phyloP scores from a whole-genome alignment of 2,113 vertebrate species.

The Gambusia holbrooki region DNA sequence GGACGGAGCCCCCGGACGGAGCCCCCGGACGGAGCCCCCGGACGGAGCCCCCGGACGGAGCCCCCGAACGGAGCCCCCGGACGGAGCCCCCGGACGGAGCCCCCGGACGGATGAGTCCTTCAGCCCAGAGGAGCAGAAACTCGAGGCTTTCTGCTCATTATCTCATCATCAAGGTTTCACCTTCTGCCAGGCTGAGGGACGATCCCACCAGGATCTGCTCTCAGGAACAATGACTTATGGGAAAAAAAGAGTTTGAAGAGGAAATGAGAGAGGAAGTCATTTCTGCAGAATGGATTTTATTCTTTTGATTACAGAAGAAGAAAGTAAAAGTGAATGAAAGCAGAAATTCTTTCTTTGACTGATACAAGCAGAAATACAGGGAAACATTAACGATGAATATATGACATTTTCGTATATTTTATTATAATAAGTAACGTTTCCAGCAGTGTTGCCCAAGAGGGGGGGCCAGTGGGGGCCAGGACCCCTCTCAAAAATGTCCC shows the following conservation, averaged over 20 bases:
- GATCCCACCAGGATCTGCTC: not conserved
- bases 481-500: too few relatives aligned
- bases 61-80: conserved; percentile 4
- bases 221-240: too few relatives aligned
- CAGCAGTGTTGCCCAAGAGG: too few relatives aligned
- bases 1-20: not conserved
- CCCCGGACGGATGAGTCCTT: conserved; percentile 17
- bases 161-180: conserved; percentile 21
- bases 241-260: not conserved
- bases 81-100: too few relatives aligned
- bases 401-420: too few relatives aligned
- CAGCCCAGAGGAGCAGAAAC: conserved; percentile 26
- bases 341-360: not conserved
- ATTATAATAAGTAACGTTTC: too few relatives aligned
- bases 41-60: conserved; percentile 5
- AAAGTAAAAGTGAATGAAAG: not conserved
- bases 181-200: conserved; percentile 5
- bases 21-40: too few relatives aligned
- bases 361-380: not conserved
- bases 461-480: too few relatives aligned
- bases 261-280: not conserved
- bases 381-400: not conserved
- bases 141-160: conserved; percentile 17
- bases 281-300: not conserved
- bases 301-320: not conserved